Base-by-base conservation (phyloP, 1,140 invertebrate species). In the Xylocopa sonorina region DNA sequence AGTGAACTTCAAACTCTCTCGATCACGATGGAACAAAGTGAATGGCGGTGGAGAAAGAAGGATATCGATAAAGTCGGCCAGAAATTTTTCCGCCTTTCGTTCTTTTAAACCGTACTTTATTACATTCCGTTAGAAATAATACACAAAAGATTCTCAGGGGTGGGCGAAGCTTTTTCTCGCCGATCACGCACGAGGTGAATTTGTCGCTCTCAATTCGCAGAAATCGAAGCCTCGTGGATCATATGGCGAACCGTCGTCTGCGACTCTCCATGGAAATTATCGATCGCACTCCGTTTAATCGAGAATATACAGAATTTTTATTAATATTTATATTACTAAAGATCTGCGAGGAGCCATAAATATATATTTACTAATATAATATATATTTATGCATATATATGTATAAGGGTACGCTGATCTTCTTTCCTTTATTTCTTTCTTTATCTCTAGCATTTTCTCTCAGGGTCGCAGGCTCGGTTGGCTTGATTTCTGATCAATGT, bases 101-200 rank as follows among this genome's bases (percentile, higher is more conserved):
- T 81, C 50, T 69, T 72, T 82, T 82, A 71, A 81, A 83, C 58
- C 68, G 64, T 81, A 81, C 79, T 83, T 83, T 83, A 81, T 81
- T 83, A 83, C 81, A 83, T 83, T 83, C 79, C 81, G 81, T 77
- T 83, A 83, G 81, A 83, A 83, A 83, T 83, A 83, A 83, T 83
- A 83, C 79, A 83, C 79, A 81, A 77, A 83, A 75, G 77, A 77
- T 77, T 81, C n/a, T 75, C 79, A 67, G 79, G 68, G 58, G 64
- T 64, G 72, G 64, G 71, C 74, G 53, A 82, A 79, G n/a, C n/a
- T 50, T 82, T 62, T 74, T 82, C 68, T 58, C 64, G 66, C 63
- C 63, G 55, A 46, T 76, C 29, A 81, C 78, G 68, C 79, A 64
- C 50, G 57, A 81, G 27, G 50, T 69, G 63, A 67, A 43, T 69